Percentiles rank a stretch among this genome's conserved stretches.
Conservation (phyloP, 1,140 invertebrate genomes). For the Neodiprion virginianus region DNA sequence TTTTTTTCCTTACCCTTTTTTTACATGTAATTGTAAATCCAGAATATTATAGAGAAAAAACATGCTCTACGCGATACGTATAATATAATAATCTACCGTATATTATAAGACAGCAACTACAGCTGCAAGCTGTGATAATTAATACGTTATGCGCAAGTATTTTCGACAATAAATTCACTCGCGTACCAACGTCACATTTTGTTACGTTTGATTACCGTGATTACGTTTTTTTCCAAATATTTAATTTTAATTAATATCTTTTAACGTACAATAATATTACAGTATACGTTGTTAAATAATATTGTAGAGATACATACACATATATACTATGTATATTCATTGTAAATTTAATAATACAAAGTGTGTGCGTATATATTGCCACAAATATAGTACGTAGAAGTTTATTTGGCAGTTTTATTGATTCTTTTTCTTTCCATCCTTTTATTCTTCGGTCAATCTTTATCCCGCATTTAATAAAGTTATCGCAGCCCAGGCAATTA, state of each 20-base stretch:
- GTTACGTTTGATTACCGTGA: no score
- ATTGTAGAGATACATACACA: background rate
- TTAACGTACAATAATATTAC: no score
- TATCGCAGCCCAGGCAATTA: no score
- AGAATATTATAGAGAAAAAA: background rate
- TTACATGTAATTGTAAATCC: background rate
- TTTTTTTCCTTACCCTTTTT: background rate
- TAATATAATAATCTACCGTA: background rate
- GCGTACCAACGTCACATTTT: no score
- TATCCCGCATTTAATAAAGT: no score
- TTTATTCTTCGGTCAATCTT: no score
- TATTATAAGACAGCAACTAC: background rate
- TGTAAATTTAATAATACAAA: slow-evolving; percentile 43
- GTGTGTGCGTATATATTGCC: slow-evolving; percentile 29
- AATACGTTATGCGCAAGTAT: background rate
- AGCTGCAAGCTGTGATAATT: background rate
- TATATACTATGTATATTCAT: background rate
- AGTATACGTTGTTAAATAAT: no score
- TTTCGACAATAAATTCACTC: background rate
- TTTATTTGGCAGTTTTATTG: slow-evolving; percentile 39
- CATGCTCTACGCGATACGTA: background rate
- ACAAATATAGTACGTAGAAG: slow-evolving; percentile 20
- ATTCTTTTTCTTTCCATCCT: background rate
- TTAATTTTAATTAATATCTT: no score
- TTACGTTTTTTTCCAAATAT: background rate